A percentile compares a stretch with the other conserved stretches of the same genome.
phyloP scores from a whole-genome alignment of 2,888 invertebrate species.

The Ectemnius cavifrons region DNA sequence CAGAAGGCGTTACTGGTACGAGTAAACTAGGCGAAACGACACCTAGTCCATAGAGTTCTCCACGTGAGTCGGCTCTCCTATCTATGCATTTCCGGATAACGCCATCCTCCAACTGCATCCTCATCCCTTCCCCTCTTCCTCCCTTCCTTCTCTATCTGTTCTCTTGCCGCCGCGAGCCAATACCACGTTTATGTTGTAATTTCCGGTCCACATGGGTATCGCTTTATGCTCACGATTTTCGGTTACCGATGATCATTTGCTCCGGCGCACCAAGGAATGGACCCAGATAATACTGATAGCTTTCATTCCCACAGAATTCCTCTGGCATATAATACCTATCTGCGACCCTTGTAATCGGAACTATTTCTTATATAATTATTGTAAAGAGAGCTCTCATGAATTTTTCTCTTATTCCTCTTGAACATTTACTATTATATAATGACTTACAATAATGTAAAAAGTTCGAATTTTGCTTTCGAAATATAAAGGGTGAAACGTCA shows the following conservation, averaged over 20 bases:
- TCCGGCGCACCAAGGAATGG: too few species aligned
- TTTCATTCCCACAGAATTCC: too few species aligned
- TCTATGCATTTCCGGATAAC: conserved; percentile 55
- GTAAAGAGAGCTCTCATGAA: neutral
- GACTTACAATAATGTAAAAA: too few species aligned
- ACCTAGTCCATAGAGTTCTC: conserved; percentile 49
- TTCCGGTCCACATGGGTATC: conserved; percentile 36
- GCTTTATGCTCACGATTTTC: too few species aligned
- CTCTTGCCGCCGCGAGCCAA: conserved; percentile 4
- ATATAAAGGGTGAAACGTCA: neutral
- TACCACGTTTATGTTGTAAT: conserved; percentile 62
- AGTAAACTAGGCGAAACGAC: conserved; percentile 49
- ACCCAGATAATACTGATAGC: neutral
- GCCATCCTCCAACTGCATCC: conserved; percentile 44
- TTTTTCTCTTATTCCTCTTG: too few species aligned
- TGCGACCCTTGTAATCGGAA: neutral
- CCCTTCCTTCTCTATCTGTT: neutral
- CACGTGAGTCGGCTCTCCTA: conserved; percentile 50
- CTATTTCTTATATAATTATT: neutral
- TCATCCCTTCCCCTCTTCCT: conserved; percentile 6
- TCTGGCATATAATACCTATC: neutral
- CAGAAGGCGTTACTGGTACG: conserved; percentile 40
- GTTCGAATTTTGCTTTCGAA: neutral
- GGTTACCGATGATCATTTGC: too few species aligned
- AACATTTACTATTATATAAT: neutral